Evolutionary conservation across 2,797 vertebrate genomes (phyloP).

Genomic region (Natrix natrix): DNA sequence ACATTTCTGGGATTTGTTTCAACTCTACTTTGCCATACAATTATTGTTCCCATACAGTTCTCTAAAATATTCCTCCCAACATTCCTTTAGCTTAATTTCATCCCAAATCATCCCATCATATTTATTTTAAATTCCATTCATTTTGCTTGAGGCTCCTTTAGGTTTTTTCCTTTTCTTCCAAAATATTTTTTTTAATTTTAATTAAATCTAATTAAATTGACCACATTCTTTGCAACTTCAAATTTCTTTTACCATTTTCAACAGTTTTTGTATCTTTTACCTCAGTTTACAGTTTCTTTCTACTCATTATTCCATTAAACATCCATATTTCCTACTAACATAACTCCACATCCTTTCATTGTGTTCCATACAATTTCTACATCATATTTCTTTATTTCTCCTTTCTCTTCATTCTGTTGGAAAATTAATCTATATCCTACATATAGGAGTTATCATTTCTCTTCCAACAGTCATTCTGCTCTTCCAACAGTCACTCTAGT

Average conservation of each 20-base stretch:
- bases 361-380: not conserved
- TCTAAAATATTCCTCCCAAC: not conserved
- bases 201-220: not conserved
- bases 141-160: not conserved
- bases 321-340: not conserved
- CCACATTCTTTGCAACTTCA: not conserved
- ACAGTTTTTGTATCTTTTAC: not conserved
- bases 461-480: not conserved
- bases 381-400: too few relatives aligned
- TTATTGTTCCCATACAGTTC: not conserved
- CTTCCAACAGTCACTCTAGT: not conserved
- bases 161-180: not conserved
- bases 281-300: not conserved
- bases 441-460: not conserved
- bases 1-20: not conserved
- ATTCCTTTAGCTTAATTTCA: not conserved
- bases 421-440: not conserved
- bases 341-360: not conserved
- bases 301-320: not conserved
- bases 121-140: not conserved
- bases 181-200: not conserved
- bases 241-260: not conserved
- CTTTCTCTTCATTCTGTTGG: not conserved
- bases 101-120: not conserved
- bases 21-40: not conserved